Base-by-base conservation (phyloP, 2,888 invertebrate genomes). In the Eupelmus urozonus region DNA sequence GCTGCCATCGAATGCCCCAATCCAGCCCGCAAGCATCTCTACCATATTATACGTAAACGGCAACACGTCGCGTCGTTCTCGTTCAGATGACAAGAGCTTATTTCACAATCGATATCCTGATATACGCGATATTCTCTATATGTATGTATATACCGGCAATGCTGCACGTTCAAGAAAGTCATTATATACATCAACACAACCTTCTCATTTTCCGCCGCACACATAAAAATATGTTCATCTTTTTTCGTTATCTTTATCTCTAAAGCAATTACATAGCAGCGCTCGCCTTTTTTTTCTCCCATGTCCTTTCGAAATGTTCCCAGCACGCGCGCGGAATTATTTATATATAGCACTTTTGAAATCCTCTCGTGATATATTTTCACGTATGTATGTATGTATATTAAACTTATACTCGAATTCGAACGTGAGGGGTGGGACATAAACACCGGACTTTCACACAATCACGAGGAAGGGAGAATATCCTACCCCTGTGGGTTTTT, bases 191-290 rank as follows among this genome's bases (percentile, higher is more conserved):
- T 42, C 42, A 34, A 63, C 62, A 29, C 11, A 29, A 66, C 49
- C 34, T 67, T 13, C 13, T 4, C 16, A 16, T 18, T 11, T 18
- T 70, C 18, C 3, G 40, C n/a, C 18, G n/a, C 2, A 2, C 65
- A 55, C 71, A 55, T 42, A 72, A 77, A 77, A 77, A 77, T 77
- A 77, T 77, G 45, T 51, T 71, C 20, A 45, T 69, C 20, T 34
- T 25, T n/a, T n/a, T 57, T 53, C 51, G 5, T 53, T n/a, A 40
- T 13, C 18, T 69, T 59, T 25, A 18, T 42, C 23, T 72, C 40
- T 51, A 20, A n/a, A 27, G 25, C 53, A 53, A 34, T 51, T 62
- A 53, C 29, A 60, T 20, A 53, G 40, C 18, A 51, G 29, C 45
- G 20, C 29, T 27, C 45, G 20, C 29, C 18, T 57, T 69, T 45